Conservation (phyloP, 1,140 invertebrate genomes). For the Doryteuthis pealeii region DNA sequence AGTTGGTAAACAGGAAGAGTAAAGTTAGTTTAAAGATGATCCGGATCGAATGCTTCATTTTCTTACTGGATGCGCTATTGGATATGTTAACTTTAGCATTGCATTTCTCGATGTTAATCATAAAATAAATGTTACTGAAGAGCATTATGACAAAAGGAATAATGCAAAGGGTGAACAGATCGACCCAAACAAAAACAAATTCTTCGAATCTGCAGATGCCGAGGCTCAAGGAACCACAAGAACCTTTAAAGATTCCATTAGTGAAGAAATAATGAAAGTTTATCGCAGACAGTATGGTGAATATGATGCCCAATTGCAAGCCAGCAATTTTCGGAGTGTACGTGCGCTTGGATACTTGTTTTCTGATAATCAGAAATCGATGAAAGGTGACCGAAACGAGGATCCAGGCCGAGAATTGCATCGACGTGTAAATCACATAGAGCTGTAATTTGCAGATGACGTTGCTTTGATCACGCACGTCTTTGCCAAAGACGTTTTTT, state of each 20-base stretch:
- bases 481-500: constrained; percentile 26
- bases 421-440: constrained; percentile 38
- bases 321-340: constrained; percentile 23
- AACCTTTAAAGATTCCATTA: constrained; percentile 29
- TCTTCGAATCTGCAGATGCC: constrained; percentile 34
- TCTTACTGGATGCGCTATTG: background rate
- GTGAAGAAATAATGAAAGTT: constrained; percentile 42
- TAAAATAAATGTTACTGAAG: constrained; percentile 32
- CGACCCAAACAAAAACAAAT: constrained; percentile 35
- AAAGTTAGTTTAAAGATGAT: constrained; percentile 36
- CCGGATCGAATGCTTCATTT: constrained; percentile 31
- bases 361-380: constrained; percentile 38
- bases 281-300: constrained; percentile 27
- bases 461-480: constrained; percentile 29
- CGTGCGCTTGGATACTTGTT: constrained; percentile 24
- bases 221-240: constrained; percentile 25
- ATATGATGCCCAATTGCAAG: constrained; percentile 21
- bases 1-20: constrained; percentile 41
- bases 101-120: constrained; percentile 19
- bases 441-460: constrained; percentile 36
- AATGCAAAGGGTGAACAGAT: constrained; percentile 29
- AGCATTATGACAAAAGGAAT: constrained; percentile 37
- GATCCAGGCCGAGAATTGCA: constrained; percentile 50
- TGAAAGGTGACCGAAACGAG: constrained; percentile 43
- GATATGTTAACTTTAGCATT: constrained; percentile 5